These are phyloP conservation scores for Bombus polaris DNA, from an alignment of 1,140 invertebrate genomes.

Conservation along the genomic window DNA sequence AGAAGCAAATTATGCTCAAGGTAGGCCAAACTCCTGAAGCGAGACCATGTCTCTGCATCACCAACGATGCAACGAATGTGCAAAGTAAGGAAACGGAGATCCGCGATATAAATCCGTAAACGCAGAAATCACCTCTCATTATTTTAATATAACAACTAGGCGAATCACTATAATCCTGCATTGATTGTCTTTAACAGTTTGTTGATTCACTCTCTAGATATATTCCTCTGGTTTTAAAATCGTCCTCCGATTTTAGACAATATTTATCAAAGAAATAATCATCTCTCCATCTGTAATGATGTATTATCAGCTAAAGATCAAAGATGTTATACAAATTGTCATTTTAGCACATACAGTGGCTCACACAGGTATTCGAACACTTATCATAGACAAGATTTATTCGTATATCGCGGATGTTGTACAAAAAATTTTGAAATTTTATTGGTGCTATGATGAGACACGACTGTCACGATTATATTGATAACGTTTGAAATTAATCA, in stretches of 20 bases:
- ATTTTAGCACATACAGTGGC: not conserved
- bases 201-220: not conserved
- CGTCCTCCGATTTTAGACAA: not conserved
- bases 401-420: not conserved
- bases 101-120: not conserved
- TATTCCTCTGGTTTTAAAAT: not conserved
- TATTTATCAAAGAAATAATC: not conserved
- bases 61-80: not conserved
- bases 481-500: not conserved
- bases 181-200: not conserved
- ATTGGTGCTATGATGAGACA: too few species aligned
- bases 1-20: conserved; percentile 7
- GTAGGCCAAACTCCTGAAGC: not conserved
- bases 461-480: not conserved
- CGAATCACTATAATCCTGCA: not conserved
- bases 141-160: not conserved
- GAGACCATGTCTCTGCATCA: not conserved
- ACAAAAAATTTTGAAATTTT: not conserved
- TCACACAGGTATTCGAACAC: not conserved
- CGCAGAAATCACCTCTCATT: not conserved
- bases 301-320: not conserved
- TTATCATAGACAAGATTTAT: too few species aligned
- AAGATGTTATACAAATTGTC: not conserved
- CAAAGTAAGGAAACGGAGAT: not conserved
- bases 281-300: not conserved